Base-by-base conservation (phyloP, 2,113 vertebrate genomes). In the Nannobrachium achirus region DNA sequence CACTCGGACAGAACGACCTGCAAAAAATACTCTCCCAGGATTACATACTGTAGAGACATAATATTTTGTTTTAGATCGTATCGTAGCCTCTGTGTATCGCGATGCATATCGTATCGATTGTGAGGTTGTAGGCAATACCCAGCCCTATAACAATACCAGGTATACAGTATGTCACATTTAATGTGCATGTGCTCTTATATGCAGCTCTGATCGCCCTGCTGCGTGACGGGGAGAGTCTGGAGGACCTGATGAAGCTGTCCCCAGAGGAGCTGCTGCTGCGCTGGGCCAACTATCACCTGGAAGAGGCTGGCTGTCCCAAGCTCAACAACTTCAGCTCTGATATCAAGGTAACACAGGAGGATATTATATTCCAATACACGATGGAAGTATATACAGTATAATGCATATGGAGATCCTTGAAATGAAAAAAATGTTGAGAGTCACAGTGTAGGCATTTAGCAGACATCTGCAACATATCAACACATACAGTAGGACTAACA, bases 301-400 rank as follows among this genome's bases (percentile, higher is more conserved):
- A 97, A 85, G 90, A 94, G 18, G 94, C 96, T 0, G 96, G 96
- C 67, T 92, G 90, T 76, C 78, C 92, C 75, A 96, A 94, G 88
- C 96, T 98, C 92, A 96, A 95, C 88, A 99, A 99, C 91, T 97
- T 99, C 87, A 97, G 95, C 89, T 93, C 94, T 0, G 97, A 99
- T 78, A 97, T 98, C 81, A 98, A 99, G 94, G 96, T 97, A 33
- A 33, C 25, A 33, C 25, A 33, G 25, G 58, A 33, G 10, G 8
- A 20, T 6, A 40, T 6, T 41, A 33, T 20, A 55, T 55, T 25
- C 50, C 16, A 8, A 52, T 4, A 9, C 4, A 10, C 16, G 10
- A 52, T 18, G 20, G 18, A 55, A 8, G 20, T 10, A 68, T 39
- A 49, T 16, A 14, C 16, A 56, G 13, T 50, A 45, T 3, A 45